These are phyloP conservation scores for Akabosia matsudoensis DNA, from an alignment of 1,140 invertebrate species.

Conservation along the genomic window DNA sequence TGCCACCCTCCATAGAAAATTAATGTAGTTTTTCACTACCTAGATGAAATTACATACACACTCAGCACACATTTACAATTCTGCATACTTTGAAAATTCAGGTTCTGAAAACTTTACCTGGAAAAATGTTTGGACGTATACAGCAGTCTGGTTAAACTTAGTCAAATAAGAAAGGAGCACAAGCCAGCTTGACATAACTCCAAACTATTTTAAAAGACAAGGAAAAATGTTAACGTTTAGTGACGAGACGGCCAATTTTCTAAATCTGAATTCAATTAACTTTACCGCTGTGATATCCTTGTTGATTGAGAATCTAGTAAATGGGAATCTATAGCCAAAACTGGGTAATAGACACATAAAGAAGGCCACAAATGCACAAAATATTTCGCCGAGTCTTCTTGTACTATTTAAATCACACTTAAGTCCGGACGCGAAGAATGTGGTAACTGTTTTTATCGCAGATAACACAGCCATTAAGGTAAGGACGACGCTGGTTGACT, in stretches of 20 bases:
- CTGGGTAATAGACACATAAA: slow-evolving; percentile 12
- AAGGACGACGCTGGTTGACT: not conserved
- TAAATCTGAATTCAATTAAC: not conserved
- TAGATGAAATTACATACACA: no score
- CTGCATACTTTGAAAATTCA: no score
- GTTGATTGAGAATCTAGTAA: not conserved
- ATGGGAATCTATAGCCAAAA: slow-evolving; percentile 4
- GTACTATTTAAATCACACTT: not conserved
- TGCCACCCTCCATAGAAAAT: slow-evolving; percentile 10
- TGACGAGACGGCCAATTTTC: not conserved
- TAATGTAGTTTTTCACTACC: slow-evolving; percentile 10
- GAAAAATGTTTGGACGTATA: slow-evolving; percentile 8
- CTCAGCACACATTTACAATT: no score
- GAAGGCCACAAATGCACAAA: slow-evolving; percentile 16
- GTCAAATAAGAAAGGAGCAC: slow-evolving; percentile 4
- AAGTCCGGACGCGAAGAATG: not conserved
- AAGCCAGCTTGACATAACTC: slow-evolving; percentile 16
- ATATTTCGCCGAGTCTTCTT: slow-evolving; percentile 3
- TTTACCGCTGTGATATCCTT: slow-evolving; percentile 12
- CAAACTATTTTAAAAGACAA: not conserved
- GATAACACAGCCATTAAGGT: not conserved
- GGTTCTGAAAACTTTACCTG: no score
- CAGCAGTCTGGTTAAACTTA: slow-evolving; percentile 10
- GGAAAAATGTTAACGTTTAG: not conserved
- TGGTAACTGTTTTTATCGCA: not conserved